A percentile compares a stretch with the other conserved stretches of the same genome.
Evolutionary conservation across 2,113 vertebrate species (phyloP).

Genomic region (Sturnus vulgaris): DNA sequence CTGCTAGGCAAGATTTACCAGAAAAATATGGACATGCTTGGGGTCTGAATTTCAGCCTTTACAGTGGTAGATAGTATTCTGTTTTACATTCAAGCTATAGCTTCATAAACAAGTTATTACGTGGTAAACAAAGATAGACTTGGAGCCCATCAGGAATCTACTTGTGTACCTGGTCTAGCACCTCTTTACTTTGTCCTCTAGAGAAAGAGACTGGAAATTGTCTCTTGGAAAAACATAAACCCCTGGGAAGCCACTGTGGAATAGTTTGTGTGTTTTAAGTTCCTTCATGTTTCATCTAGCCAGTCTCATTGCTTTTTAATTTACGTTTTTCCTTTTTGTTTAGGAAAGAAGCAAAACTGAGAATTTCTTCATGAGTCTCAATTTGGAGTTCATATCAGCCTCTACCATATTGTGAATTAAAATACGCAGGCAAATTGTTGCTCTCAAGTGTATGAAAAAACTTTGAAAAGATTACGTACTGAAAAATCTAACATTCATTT

Average conservation of each 20-base stretch:
- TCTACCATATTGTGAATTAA: not conserved
- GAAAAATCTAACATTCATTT: not conserved
- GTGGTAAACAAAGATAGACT: not conserved
- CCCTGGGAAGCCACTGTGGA: not conserved
- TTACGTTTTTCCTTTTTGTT: not conserved
- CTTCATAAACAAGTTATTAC: not conserved
- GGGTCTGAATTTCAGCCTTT: not conserved
- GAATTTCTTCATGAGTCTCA: not conserved
- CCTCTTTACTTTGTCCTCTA: not conserved
- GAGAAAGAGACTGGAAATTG: not conserved
- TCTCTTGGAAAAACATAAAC: not conserved
- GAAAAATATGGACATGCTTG: not conserved
- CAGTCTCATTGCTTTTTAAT: not conserved
- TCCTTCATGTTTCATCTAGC: not conserved
- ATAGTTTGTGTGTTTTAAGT: not conserved
- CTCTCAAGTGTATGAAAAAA: not conserved
- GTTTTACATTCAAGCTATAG: not conserved
- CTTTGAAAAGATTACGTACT: not conserved
- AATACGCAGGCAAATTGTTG: not conserved
- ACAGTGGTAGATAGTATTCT: not conserved
- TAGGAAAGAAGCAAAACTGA: not conserved
- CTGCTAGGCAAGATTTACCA: not conserved
- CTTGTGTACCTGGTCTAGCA: not conserved
- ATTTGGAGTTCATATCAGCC: not conserved
- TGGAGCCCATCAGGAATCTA: not conserved